A percentile compares a stretch with the other conserved stretches of the same genome.
These are phyloP conservation scores for Lethocerus indicus DNA, from an alignment of 1,140 invertebrate genomes.

Conservation along the genomic window DNA sequence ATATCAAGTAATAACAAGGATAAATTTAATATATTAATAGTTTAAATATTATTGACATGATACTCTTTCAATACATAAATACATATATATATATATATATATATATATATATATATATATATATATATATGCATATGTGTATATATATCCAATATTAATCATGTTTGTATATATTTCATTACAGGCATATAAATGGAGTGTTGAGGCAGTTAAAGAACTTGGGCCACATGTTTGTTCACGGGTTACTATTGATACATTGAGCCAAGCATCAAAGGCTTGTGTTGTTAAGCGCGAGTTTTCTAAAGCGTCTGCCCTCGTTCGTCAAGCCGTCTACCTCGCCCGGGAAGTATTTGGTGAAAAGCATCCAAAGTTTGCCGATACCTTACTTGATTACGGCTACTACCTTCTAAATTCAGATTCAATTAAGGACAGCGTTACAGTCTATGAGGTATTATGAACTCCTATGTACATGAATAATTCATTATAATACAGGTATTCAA, in stretches of 20 bases:
- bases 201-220: conserved; percentile 48
- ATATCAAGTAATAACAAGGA: too few species aligned
- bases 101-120: too few species aligned
- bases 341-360: conserved; percentile 45
- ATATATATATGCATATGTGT: too few species aligned
- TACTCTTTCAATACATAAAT: too few species aligned
- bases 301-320: conserved; percentile 61
- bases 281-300: conserved; percentile 69
- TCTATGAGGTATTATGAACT: conserved; percentile 49
- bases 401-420: conserved; percentile 80
- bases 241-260: conserved; percentile 57
- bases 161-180: background rate
- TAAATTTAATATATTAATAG: too few species aligned
- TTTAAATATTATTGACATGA: too few species aligned
- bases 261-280: conserved; percentile 70
- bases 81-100: too few species aligned
- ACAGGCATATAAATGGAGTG: conserved; percentile 44
- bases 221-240: conserved; percentile 34
- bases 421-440: conserved; percentile 57
- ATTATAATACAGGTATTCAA: too few species aligned
- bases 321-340: conserved; percentile 58
- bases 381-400: conserved; percentile 74
- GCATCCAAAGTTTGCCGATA: conserved; percentile 67
- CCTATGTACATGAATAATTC: too few species aligned
- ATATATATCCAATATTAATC: too few species aligned